These are phyloP conservation scores for Scartelaos histophorus DNA, from an alignment of 2,113 vertebrate genomes.

Conservation along the genomic window DNA sequence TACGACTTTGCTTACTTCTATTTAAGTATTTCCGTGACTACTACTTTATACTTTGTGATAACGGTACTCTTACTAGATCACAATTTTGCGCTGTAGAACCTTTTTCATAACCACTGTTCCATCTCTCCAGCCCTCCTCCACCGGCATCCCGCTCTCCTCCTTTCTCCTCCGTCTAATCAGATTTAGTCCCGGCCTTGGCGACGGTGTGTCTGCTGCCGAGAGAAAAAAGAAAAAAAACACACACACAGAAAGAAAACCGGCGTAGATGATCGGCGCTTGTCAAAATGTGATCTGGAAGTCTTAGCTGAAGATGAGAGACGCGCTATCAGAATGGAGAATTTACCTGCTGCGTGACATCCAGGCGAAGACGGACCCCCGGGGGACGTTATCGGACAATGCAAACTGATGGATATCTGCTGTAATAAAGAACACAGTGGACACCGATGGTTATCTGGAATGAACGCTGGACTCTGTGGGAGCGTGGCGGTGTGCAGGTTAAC, in stretches of 20 bases:
- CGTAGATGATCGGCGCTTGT: constrained; percentile 55
- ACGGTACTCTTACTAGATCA: background rate
- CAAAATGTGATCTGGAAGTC: constrained; percentile 65
- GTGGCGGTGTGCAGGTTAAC: constrained; percentile 1
- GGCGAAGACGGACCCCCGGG: background rate
- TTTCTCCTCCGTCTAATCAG: constrained; percentile 45
- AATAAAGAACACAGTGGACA: constrained; percentile 39
- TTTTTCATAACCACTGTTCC: background rate
- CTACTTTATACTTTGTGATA: background rate
- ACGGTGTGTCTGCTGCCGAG: constrained; percentile 28
- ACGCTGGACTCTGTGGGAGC: constrained; percentile 25
- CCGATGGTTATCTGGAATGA: constrained; percentile 43
- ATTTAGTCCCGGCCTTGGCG: constrained; percentile 21
- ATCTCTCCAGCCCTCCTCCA: constrained; percentile 40
- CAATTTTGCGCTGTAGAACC: background rate
- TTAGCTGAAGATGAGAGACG: constrained; percentile 53
- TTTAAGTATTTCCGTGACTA: background rate
- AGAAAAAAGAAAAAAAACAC: too few relatives aligned
- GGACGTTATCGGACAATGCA: background rate
- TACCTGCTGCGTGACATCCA: constrained; percentile 33
- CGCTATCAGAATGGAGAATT: constrained; percentile 42
- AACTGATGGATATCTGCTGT: constrained; percentile 38
- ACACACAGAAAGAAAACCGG: background rate
- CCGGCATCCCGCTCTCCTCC: constrained; percentile 11
- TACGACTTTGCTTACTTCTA: background rate